Evolutionary conservation across 2,888 invertebrate genomes (phyloP).

Genomic region (Ptilodon capucinus): DNA sequence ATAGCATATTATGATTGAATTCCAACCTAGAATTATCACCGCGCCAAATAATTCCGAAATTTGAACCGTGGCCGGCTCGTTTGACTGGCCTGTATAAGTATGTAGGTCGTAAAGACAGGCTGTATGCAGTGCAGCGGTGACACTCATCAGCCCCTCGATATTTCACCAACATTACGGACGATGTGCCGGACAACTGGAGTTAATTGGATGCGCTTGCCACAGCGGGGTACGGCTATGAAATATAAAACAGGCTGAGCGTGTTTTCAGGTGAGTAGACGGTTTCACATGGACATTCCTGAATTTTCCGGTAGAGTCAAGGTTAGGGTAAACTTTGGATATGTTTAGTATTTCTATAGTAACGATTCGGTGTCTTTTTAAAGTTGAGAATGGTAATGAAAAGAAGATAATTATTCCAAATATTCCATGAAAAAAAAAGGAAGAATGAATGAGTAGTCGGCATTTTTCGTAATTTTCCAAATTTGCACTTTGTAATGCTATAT

Average conservation of each 20-base stretch:
- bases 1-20: too few species aligned
- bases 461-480: too few species aligned
- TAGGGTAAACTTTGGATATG: too few species aligned
- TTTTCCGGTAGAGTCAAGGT: background rate
- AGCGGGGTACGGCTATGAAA: constrained; percentile 59
- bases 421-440: too few species aligned
- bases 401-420: too few species aligned
- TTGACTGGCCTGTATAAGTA: constrained; percentile 29
- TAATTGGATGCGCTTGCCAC: constrained; percentile 73
- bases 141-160: constrained; percentile 69
- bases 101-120: constrained; percentile 54
- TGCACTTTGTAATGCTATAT: too few species aligned
- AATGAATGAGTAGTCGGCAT: too few species aligned
- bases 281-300: background rate
- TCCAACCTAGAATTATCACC: constrained; percentile 18
- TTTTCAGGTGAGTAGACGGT: constrained; percentile 32
- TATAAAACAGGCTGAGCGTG: constrained; percentile 55
- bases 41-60: constrained; percentile 29
- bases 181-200: constrained; percentile 66
- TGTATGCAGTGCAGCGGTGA: constrained; percentile 31
- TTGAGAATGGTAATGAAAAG: too few species aligned
- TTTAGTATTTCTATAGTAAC: too few species aligned
- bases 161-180: constrained; percentile 70
- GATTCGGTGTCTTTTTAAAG: too few species aligned
- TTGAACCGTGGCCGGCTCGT: constrained; percentile 29